Evolutionary conservation across 1,140 invertebrate genomes (phyloP).

Genomic region (Lordiphosa clarofinis): DNA sequence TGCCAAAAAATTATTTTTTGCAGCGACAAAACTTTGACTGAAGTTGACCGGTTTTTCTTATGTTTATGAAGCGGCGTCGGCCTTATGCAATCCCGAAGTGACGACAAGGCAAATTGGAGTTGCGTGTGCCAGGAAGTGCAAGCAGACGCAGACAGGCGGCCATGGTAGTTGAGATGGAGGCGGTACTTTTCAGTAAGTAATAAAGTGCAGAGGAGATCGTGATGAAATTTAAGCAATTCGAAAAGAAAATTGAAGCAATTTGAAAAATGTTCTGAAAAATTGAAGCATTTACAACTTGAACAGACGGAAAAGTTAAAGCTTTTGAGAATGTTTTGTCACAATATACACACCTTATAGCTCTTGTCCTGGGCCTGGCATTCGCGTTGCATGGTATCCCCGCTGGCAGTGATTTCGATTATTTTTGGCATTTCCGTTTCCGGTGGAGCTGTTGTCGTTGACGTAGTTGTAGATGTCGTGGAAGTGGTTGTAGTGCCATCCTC

Average conservation of each 20-base stretch:
- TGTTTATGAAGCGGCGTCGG: constrained; percentile 41
- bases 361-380: constrained; percentile 70
- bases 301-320: too few relatives aligned
- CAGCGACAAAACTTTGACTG: constrained; percentile 32
- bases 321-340: too few relatives aligned
- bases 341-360: constrained; percentile 68
- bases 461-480: constrained; percentile 14
- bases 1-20: constrained; percentile 47
- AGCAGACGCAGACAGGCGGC: constrained; percentile 21
- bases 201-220: not conserved
- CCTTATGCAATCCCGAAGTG: constrained; percentile 66
- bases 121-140: constrained; percentile 67
- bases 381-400: constrained; percentile 71
- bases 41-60: constrained; percentile 60
- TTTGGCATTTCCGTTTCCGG: constrained; percentile 68
- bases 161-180: constrained; percentile 26
- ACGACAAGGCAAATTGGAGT: constrained; percentile 70
- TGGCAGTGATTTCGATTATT: constrained; percentile 67
- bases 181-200: constrained; percentile 18
- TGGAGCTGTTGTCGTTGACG: constrained; percentile 37
- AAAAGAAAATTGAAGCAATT: too few relatives aligned
- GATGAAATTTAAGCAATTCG: too few relatives aligned
- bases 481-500: constrained; percentile 80
- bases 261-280: too few relatives aligned
- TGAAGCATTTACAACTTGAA: too few relatives aligned